Conservation (phyloP, 2,113 vertebrate species). For the Lamprotornis superbus region DNA sequence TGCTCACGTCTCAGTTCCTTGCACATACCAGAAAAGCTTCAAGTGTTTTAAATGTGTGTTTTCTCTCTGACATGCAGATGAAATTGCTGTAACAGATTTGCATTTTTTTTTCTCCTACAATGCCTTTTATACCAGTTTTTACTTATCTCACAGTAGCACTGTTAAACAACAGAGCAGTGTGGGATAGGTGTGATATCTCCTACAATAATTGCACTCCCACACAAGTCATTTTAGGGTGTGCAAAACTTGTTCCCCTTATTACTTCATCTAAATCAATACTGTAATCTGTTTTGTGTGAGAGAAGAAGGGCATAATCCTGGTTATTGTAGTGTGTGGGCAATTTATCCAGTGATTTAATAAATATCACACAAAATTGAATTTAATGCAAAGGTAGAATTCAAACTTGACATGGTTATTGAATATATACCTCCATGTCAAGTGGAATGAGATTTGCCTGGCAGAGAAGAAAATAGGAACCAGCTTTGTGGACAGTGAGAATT, state of each 20-base stretch:
- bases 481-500: background rate
- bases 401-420: background rate
- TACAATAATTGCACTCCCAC: conserved; percentile 35
- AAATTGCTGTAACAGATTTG: conserved; percentile 28
- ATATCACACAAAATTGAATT: background rate
- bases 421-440: background rate
- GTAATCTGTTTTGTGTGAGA: background rate
- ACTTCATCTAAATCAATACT: background rate
- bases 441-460: background rate
- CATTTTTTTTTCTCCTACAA: background rate
- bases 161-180: background rate
- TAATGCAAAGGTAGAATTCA: background rate
- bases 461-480: background rate
- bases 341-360: background rate
- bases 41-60: background rate
- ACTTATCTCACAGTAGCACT: background rate
- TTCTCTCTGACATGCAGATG: background rate
- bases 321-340: background rate
- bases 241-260: conserved; percentile 16
- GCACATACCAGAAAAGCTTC: background rate
- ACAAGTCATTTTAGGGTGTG: background rate
- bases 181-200: background rate
- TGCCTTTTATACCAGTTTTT: background rate
- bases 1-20: background rate
- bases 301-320: background rate